A percentile compares a stretch with the other conserved stretches of the same genome.
Conservation (phyloP, 2,113 vertebrate genomes). For the Isurus oxyrinchus region DNA sequence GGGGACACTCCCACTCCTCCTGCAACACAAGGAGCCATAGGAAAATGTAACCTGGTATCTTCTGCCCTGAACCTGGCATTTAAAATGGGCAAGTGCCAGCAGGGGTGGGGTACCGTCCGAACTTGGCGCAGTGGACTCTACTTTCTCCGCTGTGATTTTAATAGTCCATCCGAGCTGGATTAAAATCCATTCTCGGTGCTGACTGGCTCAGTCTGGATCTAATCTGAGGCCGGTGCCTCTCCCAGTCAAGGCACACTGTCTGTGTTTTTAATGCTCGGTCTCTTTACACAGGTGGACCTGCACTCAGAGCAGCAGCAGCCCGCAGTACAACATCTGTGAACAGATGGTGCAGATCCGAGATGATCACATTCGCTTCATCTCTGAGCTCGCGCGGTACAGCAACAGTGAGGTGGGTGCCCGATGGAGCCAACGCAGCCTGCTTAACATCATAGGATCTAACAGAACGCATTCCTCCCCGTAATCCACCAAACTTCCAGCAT, state of each 20-base stretch:
- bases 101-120: too few relatives aligned
- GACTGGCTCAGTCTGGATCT: not conserved
- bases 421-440: not conserved
- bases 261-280: not conserved
- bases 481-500: not conserved
- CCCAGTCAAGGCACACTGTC: not conserved
- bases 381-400: conserved; percentile 95
- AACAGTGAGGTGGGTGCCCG: conserved; percentile 78
- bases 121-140: too few relatives aligned
- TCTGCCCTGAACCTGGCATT: too few relatives aligned
- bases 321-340: conserved; percentile 98
- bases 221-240: not conserved
- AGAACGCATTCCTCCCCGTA: not conserved
- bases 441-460: too few relatives aligned
- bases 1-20: not conserved
- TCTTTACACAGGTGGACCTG: conserved; percentile 81
- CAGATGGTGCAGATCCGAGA: conserved; percentile 99
- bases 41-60: too few relatives aligned
- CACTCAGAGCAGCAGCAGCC: conserved; percentile 96
- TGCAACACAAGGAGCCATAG: not conserved
- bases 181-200: not conserved
- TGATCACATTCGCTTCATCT: conserved; percentile 98
- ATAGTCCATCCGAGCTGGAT: too few relatives aligned
- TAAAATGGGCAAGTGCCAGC: too few relatives aligned
- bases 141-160: too few relatives aligned